Percentiles rank a stretch among this genome's conserved stretches.
Conservation (phyloP, 2,113 vertebrate genomes). For the Octodon degus region DNA sequence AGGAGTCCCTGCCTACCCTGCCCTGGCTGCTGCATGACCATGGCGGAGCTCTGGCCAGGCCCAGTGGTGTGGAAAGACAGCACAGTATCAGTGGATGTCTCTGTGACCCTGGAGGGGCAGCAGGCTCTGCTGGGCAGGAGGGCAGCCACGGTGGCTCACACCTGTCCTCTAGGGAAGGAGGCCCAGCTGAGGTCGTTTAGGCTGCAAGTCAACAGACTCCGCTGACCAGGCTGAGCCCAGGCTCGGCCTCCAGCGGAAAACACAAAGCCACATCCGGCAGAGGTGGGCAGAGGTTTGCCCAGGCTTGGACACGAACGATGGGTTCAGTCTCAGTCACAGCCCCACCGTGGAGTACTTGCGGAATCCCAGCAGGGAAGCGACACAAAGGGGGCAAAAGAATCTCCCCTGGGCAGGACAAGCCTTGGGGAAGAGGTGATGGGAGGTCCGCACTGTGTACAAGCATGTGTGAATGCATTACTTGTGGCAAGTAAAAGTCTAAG, state of each 20-base stretch:
- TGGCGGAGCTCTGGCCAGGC: not conserved
- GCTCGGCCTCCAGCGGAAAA: not conserved
- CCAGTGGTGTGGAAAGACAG: not conserved
- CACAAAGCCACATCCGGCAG: not conserved
- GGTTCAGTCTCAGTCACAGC: not conserved
- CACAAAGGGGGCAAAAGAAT: not conserved
- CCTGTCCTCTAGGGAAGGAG: conserved; percentile 7
- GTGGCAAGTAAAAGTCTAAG: not conserved
- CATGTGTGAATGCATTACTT: not conserved
- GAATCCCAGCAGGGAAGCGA: not conserved
- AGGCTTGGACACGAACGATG: not conserved
- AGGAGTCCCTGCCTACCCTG: not conserved
- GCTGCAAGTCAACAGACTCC: not conserved
- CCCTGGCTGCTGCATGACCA: not conserved
- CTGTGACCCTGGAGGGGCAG: not conserved
- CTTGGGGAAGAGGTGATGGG: not conserved
- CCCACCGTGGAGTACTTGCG: accelerated
- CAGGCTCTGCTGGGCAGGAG: not conserved
- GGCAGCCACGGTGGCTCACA: not conserved
- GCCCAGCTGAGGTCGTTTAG: not conserved
- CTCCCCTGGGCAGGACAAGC: not conserved
- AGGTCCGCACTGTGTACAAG: not conserved
- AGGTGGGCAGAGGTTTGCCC: not conserved
- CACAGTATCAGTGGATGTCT: not conserved
- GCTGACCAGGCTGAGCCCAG: not conserved